phyloP scores from a whole-genome alignment of 2,113 vertebrate genomes.

The Leucopsar rothschildi region DNA sequence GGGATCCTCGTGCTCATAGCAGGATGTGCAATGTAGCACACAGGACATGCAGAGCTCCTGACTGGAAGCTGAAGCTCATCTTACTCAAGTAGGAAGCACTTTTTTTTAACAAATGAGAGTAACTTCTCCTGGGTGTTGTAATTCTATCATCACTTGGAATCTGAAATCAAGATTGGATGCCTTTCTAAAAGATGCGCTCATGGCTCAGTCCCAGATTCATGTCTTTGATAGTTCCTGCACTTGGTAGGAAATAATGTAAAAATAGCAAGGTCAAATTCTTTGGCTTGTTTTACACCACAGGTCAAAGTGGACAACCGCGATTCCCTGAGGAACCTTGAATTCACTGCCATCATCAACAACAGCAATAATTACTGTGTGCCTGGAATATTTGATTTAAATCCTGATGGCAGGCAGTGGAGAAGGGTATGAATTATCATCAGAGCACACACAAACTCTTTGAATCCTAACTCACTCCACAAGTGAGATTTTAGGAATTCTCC shows the following conservation, averaged over 20 bases:
- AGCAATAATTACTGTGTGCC: neutral
- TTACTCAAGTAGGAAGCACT: neutral
- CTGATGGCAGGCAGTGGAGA: neutral
- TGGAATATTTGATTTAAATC: neutral
- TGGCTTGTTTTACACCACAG: neutral
- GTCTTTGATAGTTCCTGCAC: neutral
- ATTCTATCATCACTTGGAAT: slow-evolving; percentile 45
- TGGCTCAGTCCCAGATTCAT: neutral
- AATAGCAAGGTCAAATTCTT: slow-evolving; percentile 21
- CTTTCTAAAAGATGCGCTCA: neutral
- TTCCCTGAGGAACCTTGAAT: neutral
- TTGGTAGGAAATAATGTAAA: neutral
- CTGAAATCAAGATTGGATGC: slow-evolving; percentile 32
- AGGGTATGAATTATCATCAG: neutral
- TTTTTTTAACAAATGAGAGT: neutral
- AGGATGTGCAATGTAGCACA: neutral
- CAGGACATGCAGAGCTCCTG: neutral
- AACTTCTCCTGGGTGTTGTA: slow-evolving; percentile 27
- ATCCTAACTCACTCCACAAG: neutral
- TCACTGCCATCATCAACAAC: neutral
- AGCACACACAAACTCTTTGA: neutral
- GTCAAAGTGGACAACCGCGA: neutral
- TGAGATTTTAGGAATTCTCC: neutral
- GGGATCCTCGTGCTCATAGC: neutral
- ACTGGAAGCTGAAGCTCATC: neutral